Conservation (phyloP, 2,888 invertebrate species). For the Xylota sylvarum region DNA sequence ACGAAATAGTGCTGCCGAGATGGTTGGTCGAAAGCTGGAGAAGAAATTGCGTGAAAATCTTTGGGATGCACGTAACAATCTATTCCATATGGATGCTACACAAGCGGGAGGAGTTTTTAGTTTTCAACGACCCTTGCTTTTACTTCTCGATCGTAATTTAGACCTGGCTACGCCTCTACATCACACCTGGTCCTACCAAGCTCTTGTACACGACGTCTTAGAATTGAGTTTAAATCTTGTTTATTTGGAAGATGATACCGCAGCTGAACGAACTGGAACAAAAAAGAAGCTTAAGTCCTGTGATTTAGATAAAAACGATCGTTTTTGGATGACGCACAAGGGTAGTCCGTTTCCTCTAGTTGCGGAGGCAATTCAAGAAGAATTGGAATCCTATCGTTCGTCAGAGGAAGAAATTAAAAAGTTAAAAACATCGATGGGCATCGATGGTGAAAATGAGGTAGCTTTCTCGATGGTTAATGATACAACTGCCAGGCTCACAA, state of each 20-base stretch:
- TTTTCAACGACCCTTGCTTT: constrained; percentile 96
- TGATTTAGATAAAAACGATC: constrained; percentile 95
- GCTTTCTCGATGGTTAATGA: constrained; percentile 95
- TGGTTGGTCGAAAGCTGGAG: constrained; percentile 98
- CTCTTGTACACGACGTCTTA: constrained; percentile 97
- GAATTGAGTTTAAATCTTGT: constrained; percentile 95
- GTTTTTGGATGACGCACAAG: constrained; percentile 97
- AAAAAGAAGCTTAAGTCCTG: constrained; percentile 93
- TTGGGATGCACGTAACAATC: constrained; percentile 97
- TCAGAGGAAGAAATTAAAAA: constrained; percentile 99
- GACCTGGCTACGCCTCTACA: constrained; percentile 99
- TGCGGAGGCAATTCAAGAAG: constrained; percentile 99
- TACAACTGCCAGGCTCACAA: constrained; percentile 96
- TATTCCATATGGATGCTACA: constrained; percentile 95
- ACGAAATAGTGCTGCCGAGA: constrained; percentile 98
- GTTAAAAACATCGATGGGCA: constrained; percentile 96
- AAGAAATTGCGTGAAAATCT: constrained; percentile 98
- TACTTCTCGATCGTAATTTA: constrained; percentile 96
- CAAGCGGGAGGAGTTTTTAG: constrained; percentile 90
- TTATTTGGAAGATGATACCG: constrained; percentile 88
- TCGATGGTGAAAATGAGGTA: constrained; percentile 94
- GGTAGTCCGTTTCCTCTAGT: constrained; percentile 97
- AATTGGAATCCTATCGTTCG: constrained; percentile 95
- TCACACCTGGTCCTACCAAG: constrained; percentile 99
- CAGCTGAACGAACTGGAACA: constrained; percentile 86